Evolutionary conservation across 2,113 vertebrate species (phyloP).

Genomic region (Rafetus swinhoei): DNA sequence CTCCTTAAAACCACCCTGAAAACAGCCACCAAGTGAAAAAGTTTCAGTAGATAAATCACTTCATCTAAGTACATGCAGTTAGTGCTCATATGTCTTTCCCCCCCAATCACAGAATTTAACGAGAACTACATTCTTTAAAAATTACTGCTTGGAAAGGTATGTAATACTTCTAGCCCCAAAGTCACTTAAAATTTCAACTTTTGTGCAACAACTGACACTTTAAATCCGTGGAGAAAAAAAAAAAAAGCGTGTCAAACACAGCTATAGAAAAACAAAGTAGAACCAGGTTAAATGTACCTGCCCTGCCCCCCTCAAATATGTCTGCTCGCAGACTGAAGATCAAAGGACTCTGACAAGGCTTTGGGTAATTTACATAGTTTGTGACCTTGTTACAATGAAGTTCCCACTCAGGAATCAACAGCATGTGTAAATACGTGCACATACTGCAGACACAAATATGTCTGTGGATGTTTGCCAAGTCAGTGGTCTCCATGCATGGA

Average conservation of each 20-base stretch:
- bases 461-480: slow-evolving; percentile 54
- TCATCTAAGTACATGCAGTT: not conserved
- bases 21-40: not conserved
- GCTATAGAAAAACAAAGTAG: slow-evolving; percentile 29
- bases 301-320: slow-evolving; percentile 35
- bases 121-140: not conserved
- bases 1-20: too few species aligned
- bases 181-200: slow-evolving; percentile 29
- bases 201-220: slow-evolving; percentile 21
- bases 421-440: slow-evolving; percentile 51
- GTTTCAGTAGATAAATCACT: not conserved
- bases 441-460: slow-evolving; percentile 53
- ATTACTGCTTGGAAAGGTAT: not conserved
- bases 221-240: not conserved
- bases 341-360: slow-evolving; percentile 58
- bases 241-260: not conserved
- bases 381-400: slow-evolving; percentile 60
- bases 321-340: slow-evolving; percentile 64
- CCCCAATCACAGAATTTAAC: not conserved
- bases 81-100: rapidly evolving
- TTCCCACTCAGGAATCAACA: slow-evolving; percentile 19
- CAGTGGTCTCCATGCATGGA: slow-evolving; percentile 20
- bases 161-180: slow-evolving; percentile 5
- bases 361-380: slow-evolving; percentile 64
- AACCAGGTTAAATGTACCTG: slow-evolving; percentile 54